phyloP scores from a whole-genome alignment of 2,797 vertebrate genomes.

The Girardinus metallicus region DNA sequence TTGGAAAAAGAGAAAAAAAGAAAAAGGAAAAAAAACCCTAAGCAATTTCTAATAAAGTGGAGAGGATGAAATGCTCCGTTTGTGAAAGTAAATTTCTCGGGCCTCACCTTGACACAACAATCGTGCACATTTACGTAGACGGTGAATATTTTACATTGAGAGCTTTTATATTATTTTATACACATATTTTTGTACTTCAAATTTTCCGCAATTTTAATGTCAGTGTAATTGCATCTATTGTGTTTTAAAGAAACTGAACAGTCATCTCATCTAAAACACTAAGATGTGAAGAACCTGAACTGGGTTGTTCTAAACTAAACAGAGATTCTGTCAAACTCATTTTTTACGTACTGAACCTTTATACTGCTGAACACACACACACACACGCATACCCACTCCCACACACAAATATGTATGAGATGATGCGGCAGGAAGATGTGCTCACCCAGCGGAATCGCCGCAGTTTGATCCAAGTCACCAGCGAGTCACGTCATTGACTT shows the following conservation, averaged over 20 bases:
- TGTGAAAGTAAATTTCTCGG: background rate
- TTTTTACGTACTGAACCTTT: background rate
- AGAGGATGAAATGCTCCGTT: background rate
- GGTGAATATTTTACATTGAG: no score
- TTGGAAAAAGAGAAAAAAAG: no score
- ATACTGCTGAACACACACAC: background rate
- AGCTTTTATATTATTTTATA: no score
- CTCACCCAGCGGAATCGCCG: background rate
- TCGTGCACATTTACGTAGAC: no score
- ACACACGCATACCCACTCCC: no score
- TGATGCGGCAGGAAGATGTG: background rate
- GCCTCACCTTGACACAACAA: background rate
- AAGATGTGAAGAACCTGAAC: background rate
- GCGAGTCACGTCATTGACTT: slow-evolving; percentile 18
- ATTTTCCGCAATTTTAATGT: background rate
- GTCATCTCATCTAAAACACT: background rate
- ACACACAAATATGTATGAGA: background rate
- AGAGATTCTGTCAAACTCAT: background rate
- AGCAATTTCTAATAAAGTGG: background rate
- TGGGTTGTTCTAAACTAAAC: background rate
- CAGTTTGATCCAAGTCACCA: background rate
- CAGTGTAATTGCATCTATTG: background rate
- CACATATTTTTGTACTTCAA: background rate
- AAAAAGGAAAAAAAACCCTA: background rate
- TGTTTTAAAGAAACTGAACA: background rate